phyloP scores from a whole-genome alignment of 2,888 invertebrate species.

The Andricus quercusramuli region DNA sequence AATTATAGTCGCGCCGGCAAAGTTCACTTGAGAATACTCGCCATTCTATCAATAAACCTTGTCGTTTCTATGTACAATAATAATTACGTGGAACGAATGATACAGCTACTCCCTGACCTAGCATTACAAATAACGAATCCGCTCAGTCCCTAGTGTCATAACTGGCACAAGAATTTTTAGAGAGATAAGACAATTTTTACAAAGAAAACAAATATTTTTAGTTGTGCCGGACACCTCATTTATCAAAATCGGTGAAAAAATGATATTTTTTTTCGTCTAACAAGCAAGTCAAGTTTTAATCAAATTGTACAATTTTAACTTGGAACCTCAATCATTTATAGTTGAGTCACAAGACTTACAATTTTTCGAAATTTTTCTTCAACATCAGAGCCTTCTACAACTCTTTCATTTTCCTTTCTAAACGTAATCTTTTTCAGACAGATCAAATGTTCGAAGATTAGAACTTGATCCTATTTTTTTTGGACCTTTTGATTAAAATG shows the following conservation, averaged over 20 bases:
- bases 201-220: neutral
- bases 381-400: too few species aligned
- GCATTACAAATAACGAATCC: constrained; percentile 33
- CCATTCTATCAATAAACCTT: constrained; percentile 39
- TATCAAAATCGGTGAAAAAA: neutral
- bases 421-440: too few species aligned
- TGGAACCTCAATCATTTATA: too few species aligned
- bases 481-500: neutral
- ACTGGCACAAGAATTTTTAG: constrained; percentile 11
- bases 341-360: too few species aligned
- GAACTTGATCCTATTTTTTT: neutral
- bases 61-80: constrained; percentile 38
- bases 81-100: constrained; percentile 37
- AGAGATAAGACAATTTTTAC: neutral
- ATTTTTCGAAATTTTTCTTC: too few species aligned
- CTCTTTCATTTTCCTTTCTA: too few species aligned
- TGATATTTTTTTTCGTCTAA: too few species aligned
- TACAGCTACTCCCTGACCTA: constrained; percentile 14
- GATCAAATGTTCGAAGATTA: too few species aligned
- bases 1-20: constrained; percentile 39
- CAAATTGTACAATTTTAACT: neutral
- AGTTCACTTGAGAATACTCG: constrained; percentile 38
- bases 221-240: neutral
- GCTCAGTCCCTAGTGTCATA: constrained; percentile 8
- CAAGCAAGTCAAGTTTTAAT: neutral